Percentiles rank a stretch among this genome's conserved stretches.
Evolutionary conservation across 2,888 invertebrate genomes (phyloP).

Genomic region (Cheilosia urbana): DNA sequence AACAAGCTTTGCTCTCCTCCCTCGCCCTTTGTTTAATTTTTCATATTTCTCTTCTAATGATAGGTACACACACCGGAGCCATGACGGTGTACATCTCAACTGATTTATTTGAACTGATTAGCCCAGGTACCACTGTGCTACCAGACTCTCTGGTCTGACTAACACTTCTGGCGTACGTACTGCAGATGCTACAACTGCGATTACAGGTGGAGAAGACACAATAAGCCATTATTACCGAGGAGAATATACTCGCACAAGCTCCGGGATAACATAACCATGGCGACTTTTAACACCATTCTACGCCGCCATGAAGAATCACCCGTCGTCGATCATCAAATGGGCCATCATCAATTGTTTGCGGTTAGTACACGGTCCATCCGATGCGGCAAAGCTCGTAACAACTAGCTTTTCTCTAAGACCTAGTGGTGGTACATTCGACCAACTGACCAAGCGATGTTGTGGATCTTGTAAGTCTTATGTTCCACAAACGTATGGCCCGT

Average conservation of each 20-base stretch:
- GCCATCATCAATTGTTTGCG: constrained; percentile 67
- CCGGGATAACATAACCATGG: constrained; percentile 40
- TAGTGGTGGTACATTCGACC: constrained; percentile 31
- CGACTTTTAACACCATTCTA: constrained; percentile 56
- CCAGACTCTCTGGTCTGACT: constrained; percentile 21
- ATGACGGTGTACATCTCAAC: constrained; percentile 55
- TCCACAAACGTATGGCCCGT: constrained; percentile 48
- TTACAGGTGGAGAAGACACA: constrained; percentile 24
- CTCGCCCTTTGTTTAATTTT: background rate
- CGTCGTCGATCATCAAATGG: constrained; percentile 63
- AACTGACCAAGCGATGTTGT: constrained; percentile 58
- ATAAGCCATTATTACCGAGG: constrained; percentile 17
- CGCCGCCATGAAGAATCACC: constrained; percentile 51
- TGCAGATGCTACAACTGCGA: constrained; percentile 30
- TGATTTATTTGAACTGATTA: constrained; percentile 72
- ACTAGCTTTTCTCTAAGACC: constrained; percentile 40
- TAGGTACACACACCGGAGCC: constrained; percentile 19
- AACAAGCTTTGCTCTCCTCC: constrained; percentile 3
- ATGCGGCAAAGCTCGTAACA: constrained; percentile 60
- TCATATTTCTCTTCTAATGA: constrained; percentile 20
- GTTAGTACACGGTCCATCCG: constrained; percentile 61
- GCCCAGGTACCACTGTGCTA: constrained; percentile 20
- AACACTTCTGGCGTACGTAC: constrained; percentile 53
- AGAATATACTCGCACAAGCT: constrained; percentile 20
- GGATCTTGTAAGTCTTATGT: constrained; percentile 56